Base-by-base conservation (phyloP, 2,113 vertebrate species). In the Cervus canadensis region DNA sequence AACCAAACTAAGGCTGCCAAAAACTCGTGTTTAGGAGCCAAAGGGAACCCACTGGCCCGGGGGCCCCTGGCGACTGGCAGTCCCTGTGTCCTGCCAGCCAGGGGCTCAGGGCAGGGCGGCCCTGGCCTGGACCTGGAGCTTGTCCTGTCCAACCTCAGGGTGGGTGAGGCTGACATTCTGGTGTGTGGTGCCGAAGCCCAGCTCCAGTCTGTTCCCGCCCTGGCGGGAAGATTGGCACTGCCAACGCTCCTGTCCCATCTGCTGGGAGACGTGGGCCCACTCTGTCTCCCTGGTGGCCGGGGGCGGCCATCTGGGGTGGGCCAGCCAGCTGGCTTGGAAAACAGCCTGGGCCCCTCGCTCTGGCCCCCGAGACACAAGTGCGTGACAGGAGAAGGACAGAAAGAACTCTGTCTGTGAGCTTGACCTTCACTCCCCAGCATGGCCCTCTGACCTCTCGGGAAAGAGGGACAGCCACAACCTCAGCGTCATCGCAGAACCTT, bases 241-340 rank as follows among this genome's bases (percentile, higher is more conserved):
- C 95, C 97, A 94, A 92, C 1, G 3, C 95, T 92, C 90, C 86
- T 2, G 14, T 30, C 45, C 98, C 98, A 97, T 98, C 97, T 98
- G 96, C 91, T 0, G 14, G 89, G 94, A 84, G 79, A 60, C 16
- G 43, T 0, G 5, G 95, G 88, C 85, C 96, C 48, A 64, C 76
- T 90, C 81, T 90, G 87, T 67, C 97, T 96, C 94, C 89, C 82
- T 87, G 88, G 95, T 3, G 7, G 87, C 81, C 0, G 4, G 94
- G 84, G 92, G 48, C 0, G 17, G 97, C 95, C 96, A 97, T 97
- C 95, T 97, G 96, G 95, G 97, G 54, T 4, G 6, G 96, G 82
- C 74, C 62, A 56, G 85, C 76, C 19, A 8, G 93, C 81, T 62
- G 84, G 92, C 62, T 91, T 93, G 95, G 71, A 95, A 79, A 54